Conservation (phyloP, 2,797 vertebrate genomes). For the Platalea minor region DNA sequence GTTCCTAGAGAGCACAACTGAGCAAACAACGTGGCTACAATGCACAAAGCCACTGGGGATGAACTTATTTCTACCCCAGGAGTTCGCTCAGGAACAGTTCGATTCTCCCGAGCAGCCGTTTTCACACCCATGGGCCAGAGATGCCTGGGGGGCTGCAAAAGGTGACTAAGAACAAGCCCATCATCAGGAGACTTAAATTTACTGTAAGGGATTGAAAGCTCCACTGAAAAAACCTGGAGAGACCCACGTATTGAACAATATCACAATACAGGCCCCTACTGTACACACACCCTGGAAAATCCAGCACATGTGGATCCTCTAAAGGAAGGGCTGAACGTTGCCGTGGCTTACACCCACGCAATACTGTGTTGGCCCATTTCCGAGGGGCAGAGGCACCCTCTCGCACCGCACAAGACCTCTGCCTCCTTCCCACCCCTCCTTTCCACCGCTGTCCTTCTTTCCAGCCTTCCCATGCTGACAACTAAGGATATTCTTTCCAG, state of each 20-base stretch:
- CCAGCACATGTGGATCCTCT: neutral
- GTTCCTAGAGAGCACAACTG: neutral
- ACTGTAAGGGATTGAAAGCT: neutral
- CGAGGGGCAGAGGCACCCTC: neutral
- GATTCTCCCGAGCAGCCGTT: neutral
- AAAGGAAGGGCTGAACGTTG: neutral
- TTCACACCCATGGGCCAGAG: neutral
- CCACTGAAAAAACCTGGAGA: neutral
- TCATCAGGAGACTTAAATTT: neutral
- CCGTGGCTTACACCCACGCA: fast-evolving
- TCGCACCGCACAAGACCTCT: neutral
- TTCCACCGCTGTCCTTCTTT: neutral
- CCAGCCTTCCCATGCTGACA: neutral
- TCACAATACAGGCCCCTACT: neutral
- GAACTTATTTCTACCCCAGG: neutral
- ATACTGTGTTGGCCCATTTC: fast-evolving
- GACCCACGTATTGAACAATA: fast-evolving
- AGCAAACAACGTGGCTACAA: neutral
- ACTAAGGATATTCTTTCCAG: neutral
- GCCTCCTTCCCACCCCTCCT: neutral
- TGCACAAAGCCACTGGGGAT: neutral
- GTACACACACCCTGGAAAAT: fast-evolving
- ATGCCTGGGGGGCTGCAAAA: neutral
- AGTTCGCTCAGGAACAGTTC: neutral
- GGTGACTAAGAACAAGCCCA: neutral